Percentiles rank a stretch among this genome's conserved stretches.
phyloP scores from a whole-genome alignment of 2,888 invertebrate species.

The Nineta flava region DNA sequence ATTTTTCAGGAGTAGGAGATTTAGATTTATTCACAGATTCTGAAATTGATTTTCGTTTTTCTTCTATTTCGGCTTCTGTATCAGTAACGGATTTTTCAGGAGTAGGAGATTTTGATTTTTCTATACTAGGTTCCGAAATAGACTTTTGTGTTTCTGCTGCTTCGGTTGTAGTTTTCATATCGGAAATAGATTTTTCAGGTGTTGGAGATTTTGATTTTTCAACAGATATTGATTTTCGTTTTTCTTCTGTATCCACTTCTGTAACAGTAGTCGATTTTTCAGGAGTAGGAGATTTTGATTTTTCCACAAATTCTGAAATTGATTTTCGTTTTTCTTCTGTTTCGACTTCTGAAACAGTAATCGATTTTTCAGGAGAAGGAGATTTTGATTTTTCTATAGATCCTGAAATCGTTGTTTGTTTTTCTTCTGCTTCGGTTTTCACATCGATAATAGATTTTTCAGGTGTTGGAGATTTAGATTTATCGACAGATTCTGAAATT shows the following conservation, averaged over 20 bases:
- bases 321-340: not conserved
- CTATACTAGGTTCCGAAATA: not conserved
- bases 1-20: not conserved
- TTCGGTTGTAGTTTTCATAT: slow-evolving; percentile 4
- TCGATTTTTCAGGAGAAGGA: slow-evolving; percentile 10
- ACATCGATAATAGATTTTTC: not conserved
- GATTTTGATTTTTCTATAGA: slow-evolving; percentile 10
- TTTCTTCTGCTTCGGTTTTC: not conserved
- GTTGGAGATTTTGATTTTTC: slow-evolving; percentile 5
- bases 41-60: not conserved
- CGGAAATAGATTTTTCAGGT: slow-evolving; percentile 4
- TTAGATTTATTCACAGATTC: not conserved
- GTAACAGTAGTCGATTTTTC: not conserved
- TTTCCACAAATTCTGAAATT: too few relatives aligned
- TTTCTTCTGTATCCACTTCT: not conserved
- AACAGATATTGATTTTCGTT: slow-evolving; percentile 3
- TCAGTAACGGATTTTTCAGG: not conserved
- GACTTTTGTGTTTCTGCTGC: not conserved
- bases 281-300: slow-evolving; percentile 1
- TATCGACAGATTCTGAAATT: not conserved
- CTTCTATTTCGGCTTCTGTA: not conserved
- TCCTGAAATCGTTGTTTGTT: not conserved
- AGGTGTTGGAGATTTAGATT: not conserved
- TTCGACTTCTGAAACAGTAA: slow-evolving; percentile 10
- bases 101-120: slow-evolving; percentile 14